Evolutionary conservation across 1,140 invertebrate species (phyloP).

Genomic region (Lepidurus couesii): DNA sequence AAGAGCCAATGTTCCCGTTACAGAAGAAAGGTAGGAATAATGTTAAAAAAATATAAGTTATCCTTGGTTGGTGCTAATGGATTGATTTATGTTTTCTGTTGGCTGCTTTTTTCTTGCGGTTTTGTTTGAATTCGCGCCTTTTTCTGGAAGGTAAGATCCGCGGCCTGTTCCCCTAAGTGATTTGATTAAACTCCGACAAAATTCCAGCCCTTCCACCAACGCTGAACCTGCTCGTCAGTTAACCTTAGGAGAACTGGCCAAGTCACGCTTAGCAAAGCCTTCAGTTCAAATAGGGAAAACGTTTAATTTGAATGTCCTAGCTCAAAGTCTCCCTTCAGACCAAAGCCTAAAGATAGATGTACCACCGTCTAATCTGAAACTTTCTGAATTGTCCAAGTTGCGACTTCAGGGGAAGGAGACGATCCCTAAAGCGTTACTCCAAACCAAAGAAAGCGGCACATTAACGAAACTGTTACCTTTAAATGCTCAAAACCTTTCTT

Average conservation of each 20-base stretch:
- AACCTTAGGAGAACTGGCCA: neutral
- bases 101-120: neutral
- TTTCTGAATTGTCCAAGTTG: neutral
- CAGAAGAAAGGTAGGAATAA: neutral
- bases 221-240: neutral
- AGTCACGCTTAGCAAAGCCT: neutral
- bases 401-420: neutral
- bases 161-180: neutral
- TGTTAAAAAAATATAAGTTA: neutral
- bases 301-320: neutral
- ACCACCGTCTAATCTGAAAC: neutral
- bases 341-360: neutral
- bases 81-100: slow-evolving; percentile 6
- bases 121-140: neutral
- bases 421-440: neutral
- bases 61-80: neutral
- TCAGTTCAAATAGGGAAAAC: neutral
- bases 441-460: too few species aligned
- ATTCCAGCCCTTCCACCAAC: neutral
- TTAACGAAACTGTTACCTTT: too few species aligned
- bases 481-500: neutral
- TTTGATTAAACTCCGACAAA: slow-evolving; percentile 11
- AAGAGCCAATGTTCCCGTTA: neutral
- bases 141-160: neutral
- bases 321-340: neutral